Evolutionary conservation across 2,888 invertebrate genomes (phyloP).

Genomic region (Caenorhabditis drosophilae): DNA sequence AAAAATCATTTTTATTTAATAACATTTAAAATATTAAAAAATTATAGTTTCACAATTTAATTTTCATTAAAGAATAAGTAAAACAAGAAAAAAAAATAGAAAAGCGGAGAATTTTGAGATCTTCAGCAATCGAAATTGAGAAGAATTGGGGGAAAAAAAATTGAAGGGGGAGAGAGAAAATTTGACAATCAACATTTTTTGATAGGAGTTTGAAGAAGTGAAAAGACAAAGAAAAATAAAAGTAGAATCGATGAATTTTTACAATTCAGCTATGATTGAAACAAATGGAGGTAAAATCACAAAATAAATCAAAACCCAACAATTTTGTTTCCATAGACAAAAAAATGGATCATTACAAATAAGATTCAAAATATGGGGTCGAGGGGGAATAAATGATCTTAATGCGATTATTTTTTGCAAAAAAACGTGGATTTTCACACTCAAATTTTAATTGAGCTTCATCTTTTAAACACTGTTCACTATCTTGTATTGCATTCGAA

Average conservation of each 20-base stretch:
- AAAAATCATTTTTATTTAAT: neutral
- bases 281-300: conserved; percentile 5
- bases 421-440: too few species aligned
- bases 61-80: too few species aligned
- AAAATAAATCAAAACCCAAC: conserved; percentile 2
- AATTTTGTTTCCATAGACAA: neutral
- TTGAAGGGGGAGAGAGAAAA: conserved; percentile 8
- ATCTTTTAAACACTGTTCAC: too few species aligned
- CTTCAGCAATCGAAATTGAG: conserved; percentile 45
- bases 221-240: conserved; percentile 1
- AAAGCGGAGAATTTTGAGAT: conserved; percentile 6
- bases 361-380: too few species aligned
- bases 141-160: conserved; percentile 15
- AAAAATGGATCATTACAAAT: neutral
- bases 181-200: too few species aligned
- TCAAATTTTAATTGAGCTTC: too few species aligned
- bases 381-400: too few species aligned
- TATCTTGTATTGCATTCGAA: too few species aligned
- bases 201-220: too few species aligned
- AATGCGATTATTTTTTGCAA: too few species aligned
- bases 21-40: conserved; percentile 3
- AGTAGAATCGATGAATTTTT: neutral
- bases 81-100: neutral
- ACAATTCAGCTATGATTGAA: too few species aligned
- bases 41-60: too few species aligned